Evolutionary conservation across 2,888 invertebrate species (phyloP).

Genomic region (Zelleria hepariella): DNA sequence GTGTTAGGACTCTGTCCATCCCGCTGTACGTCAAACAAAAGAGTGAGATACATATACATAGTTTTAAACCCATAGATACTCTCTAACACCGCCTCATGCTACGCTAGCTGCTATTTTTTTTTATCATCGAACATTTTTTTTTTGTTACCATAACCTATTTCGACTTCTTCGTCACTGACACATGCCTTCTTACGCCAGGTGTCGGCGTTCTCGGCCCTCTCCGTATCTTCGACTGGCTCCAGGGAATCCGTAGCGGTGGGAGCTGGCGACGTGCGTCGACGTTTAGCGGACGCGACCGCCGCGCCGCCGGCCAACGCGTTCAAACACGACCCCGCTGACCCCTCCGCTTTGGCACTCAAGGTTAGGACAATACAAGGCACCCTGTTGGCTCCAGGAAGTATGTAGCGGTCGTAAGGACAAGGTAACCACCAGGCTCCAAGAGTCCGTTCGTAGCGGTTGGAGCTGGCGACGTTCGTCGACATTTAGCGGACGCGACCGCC

Average conservation of each 20-base stretch:
- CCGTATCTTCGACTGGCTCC: conserved; percentile 29
- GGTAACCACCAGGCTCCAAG: too few relatives aligned
- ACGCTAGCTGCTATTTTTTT: too few relatives aligned
- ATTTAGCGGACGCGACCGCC: conserved; percentile 83
- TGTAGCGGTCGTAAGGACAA: too few relatives aligned
- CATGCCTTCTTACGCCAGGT: conserved; percentile 11
- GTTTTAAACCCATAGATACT: too few relatives aligned
- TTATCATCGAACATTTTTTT: too few relatives aligned
- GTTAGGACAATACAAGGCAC: too few relatives aligned
- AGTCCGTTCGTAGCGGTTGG: conserved; percentile 82
- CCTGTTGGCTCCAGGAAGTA: conserved; percentile 67
- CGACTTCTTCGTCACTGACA: not conserved
- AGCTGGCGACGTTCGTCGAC: conserved; percentile 88
- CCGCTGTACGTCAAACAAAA: too few relatives aligned
- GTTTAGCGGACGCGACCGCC: conserved; percentile 83
- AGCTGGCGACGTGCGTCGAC: conserved; percentile 88
- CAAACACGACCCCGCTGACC: conserved; percentile 96
- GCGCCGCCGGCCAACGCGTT: conserved; percentile 76
- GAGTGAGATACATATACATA: too few relatives aligned
- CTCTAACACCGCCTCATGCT: too few relatives aligned
- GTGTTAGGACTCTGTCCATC: too few relatives aligned
- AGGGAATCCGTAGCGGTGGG: conserved; percentile 79
- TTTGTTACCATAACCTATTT: too few relatives aligned
- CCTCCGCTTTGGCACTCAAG: conserved; percentile 97
- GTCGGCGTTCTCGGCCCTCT: conserved; percentile 47